These are phyloP conservation scores for Falcunculus frontatus DNA, from an alignment of 2,113 vertebrate species.

Conservation along the genomic window DNA sequence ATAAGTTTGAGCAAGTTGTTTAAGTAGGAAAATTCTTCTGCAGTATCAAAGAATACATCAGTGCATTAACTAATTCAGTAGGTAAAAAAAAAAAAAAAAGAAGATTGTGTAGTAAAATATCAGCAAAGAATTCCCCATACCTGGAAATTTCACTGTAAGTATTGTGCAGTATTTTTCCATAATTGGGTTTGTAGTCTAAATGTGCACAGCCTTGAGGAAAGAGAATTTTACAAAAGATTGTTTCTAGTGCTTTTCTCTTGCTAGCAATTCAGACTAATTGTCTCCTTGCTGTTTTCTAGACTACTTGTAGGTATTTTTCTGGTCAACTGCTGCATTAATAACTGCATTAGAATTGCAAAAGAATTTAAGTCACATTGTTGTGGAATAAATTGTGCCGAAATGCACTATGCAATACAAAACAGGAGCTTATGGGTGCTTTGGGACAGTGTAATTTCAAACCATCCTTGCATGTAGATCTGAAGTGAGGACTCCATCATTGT, in stretches of 20 bases:
- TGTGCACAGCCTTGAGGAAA: background rate
- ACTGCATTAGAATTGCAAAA: conserved; percentile 26
- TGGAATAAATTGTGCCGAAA: conserved; percentile 6
- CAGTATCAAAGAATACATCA: background rate
- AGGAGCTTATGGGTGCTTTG: background rate
- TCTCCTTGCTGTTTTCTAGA: background rate
- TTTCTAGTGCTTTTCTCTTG: conserved; percentile 25
- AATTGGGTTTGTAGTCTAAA: conserved; percentile 32
- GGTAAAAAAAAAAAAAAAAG: background rate
- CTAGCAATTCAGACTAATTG: background rate
- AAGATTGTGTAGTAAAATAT: background rate
- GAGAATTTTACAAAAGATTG: conserved; percentile 13
- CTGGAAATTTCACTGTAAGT: background rate
- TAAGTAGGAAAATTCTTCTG: background rate
- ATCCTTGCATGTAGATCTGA: background rate
- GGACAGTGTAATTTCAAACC: conserved; percentile 17
- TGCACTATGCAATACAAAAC: background rate
- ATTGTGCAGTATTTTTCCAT: conserved; percentile 25
- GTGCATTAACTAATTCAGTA: conserved; percentile 5
- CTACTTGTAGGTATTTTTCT: background rate
- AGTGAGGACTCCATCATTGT: background rate
- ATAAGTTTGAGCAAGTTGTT: conserved; percentile 14
- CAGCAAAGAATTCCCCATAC: conserved; percentile 8
- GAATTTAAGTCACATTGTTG: background rate
- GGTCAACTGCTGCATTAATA: conserved; percentile 31